A percentile compares a stretch with the other conserved stretches of the same genome.
These are phyloP conservation scores for Myotis planiceps DNA, from an alignment of 2,797 vertebrate species.

Conservation along the genomic window DNA sequence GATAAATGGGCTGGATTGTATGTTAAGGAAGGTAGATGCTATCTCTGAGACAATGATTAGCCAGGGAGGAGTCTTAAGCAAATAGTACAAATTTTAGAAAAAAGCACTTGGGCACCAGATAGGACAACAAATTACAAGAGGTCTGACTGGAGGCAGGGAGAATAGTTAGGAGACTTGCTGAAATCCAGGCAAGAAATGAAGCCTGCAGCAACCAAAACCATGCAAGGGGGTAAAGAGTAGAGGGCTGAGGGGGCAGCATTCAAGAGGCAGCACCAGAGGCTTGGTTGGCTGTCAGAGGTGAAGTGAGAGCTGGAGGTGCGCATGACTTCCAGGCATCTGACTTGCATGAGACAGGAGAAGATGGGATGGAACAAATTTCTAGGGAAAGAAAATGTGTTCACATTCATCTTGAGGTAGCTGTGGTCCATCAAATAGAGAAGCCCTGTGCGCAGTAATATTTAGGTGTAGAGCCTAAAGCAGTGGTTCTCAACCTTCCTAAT, in stretches of 20 bases:
- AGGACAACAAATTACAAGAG: background rate
- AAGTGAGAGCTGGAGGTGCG: fast-evolving
- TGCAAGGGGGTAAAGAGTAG: background rate
- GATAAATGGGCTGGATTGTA: background rate
- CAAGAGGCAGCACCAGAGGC: no score
- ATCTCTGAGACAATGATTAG: constrained; percentile 64
- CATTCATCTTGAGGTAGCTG: background rate
- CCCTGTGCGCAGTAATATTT: background rate
- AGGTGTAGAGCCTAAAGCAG: background rate
- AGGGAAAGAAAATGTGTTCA: background rate
- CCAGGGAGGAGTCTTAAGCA: background rate
- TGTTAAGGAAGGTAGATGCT: constrained; percentile 10
- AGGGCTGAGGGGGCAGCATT: fast-evolving
- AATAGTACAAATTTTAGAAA: background rate
- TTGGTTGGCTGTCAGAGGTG: background rate
- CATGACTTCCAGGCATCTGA: background rate
- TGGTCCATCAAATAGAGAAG: background rate
- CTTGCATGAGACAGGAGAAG: background rate
- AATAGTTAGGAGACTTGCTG: background rate
- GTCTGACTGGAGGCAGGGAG: background rate
- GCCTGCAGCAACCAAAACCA: background rate
- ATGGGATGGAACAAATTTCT: background rate
- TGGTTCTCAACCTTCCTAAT: no score
- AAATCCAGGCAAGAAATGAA: constrained; percentile 3
- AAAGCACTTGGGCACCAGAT: background rate